These are phyloP conservation scores for Itoplectis maculator DNA, from an alignment of 2,888 invertebrate genomes.

Conservation along the genomic window DNA sequence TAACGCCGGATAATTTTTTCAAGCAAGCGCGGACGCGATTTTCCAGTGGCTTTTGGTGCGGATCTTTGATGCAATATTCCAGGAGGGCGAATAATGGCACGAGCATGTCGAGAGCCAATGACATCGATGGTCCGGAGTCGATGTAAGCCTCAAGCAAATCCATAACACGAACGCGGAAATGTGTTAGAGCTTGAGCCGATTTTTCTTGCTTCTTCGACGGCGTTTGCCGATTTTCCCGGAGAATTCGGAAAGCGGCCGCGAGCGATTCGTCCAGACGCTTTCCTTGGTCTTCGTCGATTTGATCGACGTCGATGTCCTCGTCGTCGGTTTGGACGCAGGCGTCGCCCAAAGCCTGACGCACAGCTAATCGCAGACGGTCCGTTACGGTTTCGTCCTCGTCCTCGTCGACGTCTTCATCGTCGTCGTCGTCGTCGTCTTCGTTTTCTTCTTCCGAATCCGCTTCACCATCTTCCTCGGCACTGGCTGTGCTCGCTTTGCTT, in stretches of 20 bases:
- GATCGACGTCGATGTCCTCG: slow-evolving; percentile 90
- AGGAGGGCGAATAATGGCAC: slow-evolving; percentile 89
- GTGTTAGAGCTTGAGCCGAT: slow-evolving; percentile 88
- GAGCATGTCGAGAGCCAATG: slow-evolving; percentile 89
- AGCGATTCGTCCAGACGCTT: slow-evolving; percentile 90
- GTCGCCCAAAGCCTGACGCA: slow-evolving; percentile 89
- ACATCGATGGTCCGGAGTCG: slow-evolving; percentile 89
- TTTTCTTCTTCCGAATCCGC: slow-evolving; percentile 80
- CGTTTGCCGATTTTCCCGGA: slow-evolving; percentile 81
- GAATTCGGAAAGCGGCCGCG: slow-evolving; percentile 90
- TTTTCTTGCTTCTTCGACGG: slow-evolving; percentile 86
- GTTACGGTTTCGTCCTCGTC: slow-evolving; percentile 88
- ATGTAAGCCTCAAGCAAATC: slow-evolving; percentile 91
- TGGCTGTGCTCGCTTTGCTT: slow-evolving; percentile 77
- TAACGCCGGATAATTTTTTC: slow-evolving; percentile 87
- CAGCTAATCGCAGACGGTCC: slow-evolving; percentile 90
- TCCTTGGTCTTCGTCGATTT: slow-evolving; percentile 92
- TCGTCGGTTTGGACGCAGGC: slow-evolving; percentile 87
- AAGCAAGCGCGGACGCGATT: slow-evolving; percentile 88
- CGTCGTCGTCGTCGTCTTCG: slow-evolving; percentile 81
- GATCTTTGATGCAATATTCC: slow-evolving; percentile 90
- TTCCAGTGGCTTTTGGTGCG: slow-evolving; percentile 89
- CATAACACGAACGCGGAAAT: slow-evolving; percentile 90
- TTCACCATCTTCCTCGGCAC: slow-evolving; percentile 79
- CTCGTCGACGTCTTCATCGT: slow-evolving; percentile 82